Percentiles rank a stretch among this genome's conserved stretches.
These are phyloP conservation scores for Tipula helvola DNA, from an alignment of 2,888 invertebrate species.

Conservation along the genomic window DNA sequence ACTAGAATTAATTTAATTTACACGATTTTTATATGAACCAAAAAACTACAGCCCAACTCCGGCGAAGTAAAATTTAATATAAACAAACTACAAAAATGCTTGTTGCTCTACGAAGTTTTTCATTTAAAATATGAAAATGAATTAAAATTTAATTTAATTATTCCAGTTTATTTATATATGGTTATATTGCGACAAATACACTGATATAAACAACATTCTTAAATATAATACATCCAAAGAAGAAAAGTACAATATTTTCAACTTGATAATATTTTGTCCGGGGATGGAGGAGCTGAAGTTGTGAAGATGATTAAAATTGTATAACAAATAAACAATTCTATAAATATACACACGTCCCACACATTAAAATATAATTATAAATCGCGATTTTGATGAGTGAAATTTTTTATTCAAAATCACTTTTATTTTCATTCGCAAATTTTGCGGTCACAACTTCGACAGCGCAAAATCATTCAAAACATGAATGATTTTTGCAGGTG, in stretches of 20 bases:
- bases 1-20: neutral
- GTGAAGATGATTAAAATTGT: neutral
- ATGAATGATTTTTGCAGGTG: neutral
- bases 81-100: neutral
- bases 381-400: neutral
- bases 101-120: neutral
- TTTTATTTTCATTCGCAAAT: neutral
- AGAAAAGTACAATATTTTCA: neutral
- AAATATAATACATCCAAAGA: neutral
- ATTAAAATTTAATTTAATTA: neutral
- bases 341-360: neutral
- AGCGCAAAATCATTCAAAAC: neutral
- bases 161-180: neutral
- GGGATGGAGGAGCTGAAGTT: too few relatives aligned
- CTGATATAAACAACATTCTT: neutral
- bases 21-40: neutral
- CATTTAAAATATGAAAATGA: neutral
- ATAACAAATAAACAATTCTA: neutral
- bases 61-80: constrained; percentile 9
- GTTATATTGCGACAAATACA: neutral
- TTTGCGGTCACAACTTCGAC: neutral
- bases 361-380: neutral
- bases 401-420: neutral
- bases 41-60: constrained; percentile 14
- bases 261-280: neutral